These are phyloP conservation scores for Vannuccia rotundouncinata DNA, from an alignment of 2,888 invertebrate genomes.

Conservation along the genomic window DNA sequence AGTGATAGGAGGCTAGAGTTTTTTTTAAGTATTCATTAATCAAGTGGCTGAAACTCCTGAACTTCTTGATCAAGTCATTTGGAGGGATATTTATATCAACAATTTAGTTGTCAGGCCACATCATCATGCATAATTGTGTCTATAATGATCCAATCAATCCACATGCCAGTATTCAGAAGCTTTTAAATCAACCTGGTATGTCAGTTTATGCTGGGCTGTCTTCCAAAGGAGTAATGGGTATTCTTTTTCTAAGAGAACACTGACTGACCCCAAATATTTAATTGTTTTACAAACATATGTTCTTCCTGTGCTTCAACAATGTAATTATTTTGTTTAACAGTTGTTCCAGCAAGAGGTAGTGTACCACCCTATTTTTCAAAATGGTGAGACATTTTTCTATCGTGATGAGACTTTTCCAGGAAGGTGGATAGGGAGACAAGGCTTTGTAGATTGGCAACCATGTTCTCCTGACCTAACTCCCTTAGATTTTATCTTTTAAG, in stretches of 20 bases:
- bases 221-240: background rate
- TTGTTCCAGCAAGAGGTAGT: slow-evolving; percentile 6
- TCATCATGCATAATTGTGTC: slow-evolving; percentile 2
- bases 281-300: slow-evolving; percentile 7
- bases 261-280: background rate
- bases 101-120: background rate
- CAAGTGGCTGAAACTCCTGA: background rate
- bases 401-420: slow-evolving; percentile 17
- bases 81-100: background rate
- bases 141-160: slow-evolving; percentile 14
- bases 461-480: slow-evolving; percentile 1
- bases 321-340: background rate
- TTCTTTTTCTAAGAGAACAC: background rate
- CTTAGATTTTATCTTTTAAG: background rate
- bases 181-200: slow-evolving; percentile 5
- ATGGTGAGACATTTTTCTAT: background rate
- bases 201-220: slow-evolving; percentile 12
- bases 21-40: background rate
- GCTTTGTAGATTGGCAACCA: background rate
- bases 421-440: slow-evolving; percentile 4
- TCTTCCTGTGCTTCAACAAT: background rate
- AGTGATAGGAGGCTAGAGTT: background rate
- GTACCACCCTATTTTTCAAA: slow-evolving; percentile 18
- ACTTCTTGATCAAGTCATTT: background rate
- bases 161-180: slow-evolving; percentile 14